Evolutionary conservation across 2,113 vertebrate species (phyloP).

Genomic region (Pycnonotus jocosus): DNA sequence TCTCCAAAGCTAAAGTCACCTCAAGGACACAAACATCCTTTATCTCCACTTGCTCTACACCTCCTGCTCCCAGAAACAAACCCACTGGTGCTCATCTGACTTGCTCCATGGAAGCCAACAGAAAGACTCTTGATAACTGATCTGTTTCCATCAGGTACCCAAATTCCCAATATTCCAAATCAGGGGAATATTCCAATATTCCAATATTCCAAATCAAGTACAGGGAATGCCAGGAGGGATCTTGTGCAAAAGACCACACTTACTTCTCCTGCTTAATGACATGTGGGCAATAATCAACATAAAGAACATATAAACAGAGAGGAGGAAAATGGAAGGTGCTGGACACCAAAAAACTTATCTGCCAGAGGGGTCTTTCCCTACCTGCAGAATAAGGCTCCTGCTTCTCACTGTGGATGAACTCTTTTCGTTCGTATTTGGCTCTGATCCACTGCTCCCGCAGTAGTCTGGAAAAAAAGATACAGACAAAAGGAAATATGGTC

Average conservation of each 20-base stretch:
- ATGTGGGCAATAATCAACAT: accelerated
- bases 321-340: neutral
- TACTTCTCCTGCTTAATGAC: neutral
- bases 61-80: neutral
- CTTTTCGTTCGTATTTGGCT: constrained; percentile 92
- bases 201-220: neutral
- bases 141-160: neutral
- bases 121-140: neutral
- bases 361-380: constrained; percentile 21
- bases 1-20: neutral
- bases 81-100: neutral
- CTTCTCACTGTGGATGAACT: constrained; percentile 89
- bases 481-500: neutral
- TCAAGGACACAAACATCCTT: neutral
- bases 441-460: constrained; percentile 96
- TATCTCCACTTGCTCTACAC: neutral
- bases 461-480: constrained; percentile 71
- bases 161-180: neutral
- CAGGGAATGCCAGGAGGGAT: neutral
- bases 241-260: neutral
- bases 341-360: neutral
- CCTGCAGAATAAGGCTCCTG: constrained; percentile 97
- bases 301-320: neutral
- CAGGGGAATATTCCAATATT: no score
- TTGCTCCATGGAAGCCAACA: neutral